Percentiles rank a stretch among this genome's conserved stretches.
These are phyloP conservation scores for Montipora foliosa DNA, from an alignment of 64 coral and sea anemone species.

Conservation along the genomic window DNA sequence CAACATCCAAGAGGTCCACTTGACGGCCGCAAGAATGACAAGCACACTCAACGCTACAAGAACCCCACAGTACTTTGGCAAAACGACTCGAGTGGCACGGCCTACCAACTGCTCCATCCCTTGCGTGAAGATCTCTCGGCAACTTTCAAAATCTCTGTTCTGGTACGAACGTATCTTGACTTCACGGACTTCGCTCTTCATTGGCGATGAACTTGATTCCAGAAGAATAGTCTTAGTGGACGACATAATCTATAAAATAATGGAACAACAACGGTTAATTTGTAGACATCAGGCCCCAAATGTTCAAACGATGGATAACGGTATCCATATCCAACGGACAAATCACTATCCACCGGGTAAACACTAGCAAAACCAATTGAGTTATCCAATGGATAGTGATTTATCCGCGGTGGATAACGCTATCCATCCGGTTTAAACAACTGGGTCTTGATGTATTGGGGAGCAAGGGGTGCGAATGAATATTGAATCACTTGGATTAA, in stretches of 20 bases:
- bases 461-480: too few species aligned
- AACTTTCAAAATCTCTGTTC: conserved; percentile 44
- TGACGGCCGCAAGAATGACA: conserved; percentile 56
- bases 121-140: conserved; percentile 77
- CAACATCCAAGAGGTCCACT: conserved; percentile 67
- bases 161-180: conserved; percentile 73
- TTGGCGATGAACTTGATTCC: background rate
- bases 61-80: conserved; percentile 67
- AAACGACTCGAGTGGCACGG: conserved; percentile 50
- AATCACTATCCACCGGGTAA: too few species aligned
- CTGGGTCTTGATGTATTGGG: too few species aligned
- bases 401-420: too few species aligned
- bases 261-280: too few species aligned
- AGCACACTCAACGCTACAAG: conserved; percentile 55
- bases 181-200: background rate
- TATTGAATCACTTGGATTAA: too few species aligned
- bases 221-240: background rate
- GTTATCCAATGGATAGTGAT: too few species aligned
- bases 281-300: background rate
- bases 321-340: too few species aligned
- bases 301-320: background rate
- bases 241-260: background rate
- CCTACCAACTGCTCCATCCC: conserved; percentile 64
- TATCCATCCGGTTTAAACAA: too few species aligned
- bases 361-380: too few species aligned